Percentiles rank a stretch among this genome's conserved stretches.
Conservation (phyloP, 2,113 vertebrate species). For the Corydoras sp. region DNA sequence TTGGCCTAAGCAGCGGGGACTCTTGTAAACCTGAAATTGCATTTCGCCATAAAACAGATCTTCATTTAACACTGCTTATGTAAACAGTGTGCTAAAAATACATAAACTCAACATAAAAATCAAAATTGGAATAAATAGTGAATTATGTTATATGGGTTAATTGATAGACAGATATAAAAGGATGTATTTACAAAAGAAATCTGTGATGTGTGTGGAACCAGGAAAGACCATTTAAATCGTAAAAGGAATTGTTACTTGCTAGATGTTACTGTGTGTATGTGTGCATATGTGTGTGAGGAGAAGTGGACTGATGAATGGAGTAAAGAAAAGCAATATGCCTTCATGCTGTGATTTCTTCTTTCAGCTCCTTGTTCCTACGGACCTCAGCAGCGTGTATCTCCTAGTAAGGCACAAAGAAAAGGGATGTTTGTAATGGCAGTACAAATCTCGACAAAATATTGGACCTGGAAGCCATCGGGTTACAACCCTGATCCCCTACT, state of each 20-base stretch:
- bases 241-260: slow-evolving; percentile 53
- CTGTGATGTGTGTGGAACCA: slow-evolving; percentile 52
- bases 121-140: neutral
- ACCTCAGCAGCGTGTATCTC: slow-evolving; percentile 87
- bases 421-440: neutral
- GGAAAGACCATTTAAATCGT: slow-evolving; percentile 55
- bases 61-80: slow-evolving; percentile 54
- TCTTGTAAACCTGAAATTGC: slow-evolving; percentile 44
- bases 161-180: slow-evolving; percentile 30
- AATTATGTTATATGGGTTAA: too few species aligned
- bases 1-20: slow-evolving; percentile 25
- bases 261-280: slow-evolving; percentile 55
- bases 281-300: slow-evolving; percentile 49
- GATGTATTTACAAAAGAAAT: slow-evolving; percentile 63
- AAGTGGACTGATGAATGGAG: slow-evolving; percentile 47
- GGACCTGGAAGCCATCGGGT: neutral
- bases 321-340: slow-evolving; percentile 28
- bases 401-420: slow-evolving; percentile 52
- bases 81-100: slow-evolving; percentile 43
- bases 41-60: slow-evolving; percentile 60
- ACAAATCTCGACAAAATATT: neutral
- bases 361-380: slow-evolving; percentile 95
- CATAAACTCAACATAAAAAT: slow-evolving; percentile 15
- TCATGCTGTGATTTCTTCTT: slow-evolving; percentile 75
- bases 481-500: neutral